Evolutionary conservation across 1,140 invertebrate species (phyloP).

Genomic region (Zaprionus gabonicus): DNA sequence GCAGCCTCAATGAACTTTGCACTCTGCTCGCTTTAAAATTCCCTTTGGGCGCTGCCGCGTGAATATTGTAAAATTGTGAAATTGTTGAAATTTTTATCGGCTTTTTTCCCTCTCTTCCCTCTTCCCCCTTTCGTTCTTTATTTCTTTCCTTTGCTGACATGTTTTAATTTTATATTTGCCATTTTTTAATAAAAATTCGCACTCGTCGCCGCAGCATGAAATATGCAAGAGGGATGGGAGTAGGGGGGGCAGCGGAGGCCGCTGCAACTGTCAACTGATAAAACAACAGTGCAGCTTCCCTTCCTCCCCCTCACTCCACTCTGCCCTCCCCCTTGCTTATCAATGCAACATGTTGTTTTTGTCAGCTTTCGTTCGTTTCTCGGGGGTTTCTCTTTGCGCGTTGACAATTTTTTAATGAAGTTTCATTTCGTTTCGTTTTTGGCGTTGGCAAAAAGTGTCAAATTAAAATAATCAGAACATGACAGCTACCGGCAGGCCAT

Average conservation of each 20-base stretch:
- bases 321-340: slow-evolving; percentile 18
- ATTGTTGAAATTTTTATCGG: slow-evolving; percentile 23
- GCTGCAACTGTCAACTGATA: slow-evolving; percentile 40
- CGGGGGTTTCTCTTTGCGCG: slow-evolving; percentile 33
- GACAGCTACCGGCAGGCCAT: slow-evolving; percentile 74
- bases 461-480: slow-evolving; percentile 83
- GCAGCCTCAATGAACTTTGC: background rate
- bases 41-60: background rate
- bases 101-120: background rate
- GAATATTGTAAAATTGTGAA: background rate
- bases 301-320: background rate
- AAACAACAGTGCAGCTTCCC: slow-evolving; percentile 9
- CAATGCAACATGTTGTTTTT: slow-evolving; percentile 61
- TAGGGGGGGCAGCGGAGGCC: background rate
- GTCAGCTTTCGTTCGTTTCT: slow-evolving; percentile 42
- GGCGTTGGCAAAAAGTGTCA: slow-evolving; percentile 71
- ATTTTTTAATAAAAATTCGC: slow-evolving; percentile 61
- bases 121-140: background rate
- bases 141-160: slow-evolving; percentile 16
- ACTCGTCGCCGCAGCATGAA: slow-evolving; percentile 61
- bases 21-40: slow-evolving; percentile 34
- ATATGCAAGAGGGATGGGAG: slow-evolving; percentile 44
- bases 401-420: slow-evolving; percentile 82
- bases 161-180: slow-evolving; percentile 56
- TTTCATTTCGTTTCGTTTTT: slow-evolving; percentile 48